phyloP scores from a whole-genome alignment of 2,113 vertebrate species.

The Taurulus bubalis region DNA sequence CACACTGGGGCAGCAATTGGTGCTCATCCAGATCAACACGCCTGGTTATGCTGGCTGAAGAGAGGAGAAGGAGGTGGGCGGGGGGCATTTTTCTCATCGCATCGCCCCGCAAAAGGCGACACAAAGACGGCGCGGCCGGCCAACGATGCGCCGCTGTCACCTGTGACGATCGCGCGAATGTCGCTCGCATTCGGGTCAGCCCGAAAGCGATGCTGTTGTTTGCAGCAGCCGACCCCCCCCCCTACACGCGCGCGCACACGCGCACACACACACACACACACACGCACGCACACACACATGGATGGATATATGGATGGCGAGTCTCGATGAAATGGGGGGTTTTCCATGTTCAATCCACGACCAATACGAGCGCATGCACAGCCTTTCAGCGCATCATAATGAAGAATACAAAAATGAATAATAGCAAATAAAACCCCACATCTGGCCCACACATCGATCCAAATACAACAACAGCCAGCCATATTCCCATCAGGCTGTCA shows the following conservation, averaged over 20 bases:
- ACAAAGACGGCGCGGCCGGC: constrained; percentile 53
- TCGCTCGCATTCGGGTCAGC: constrained; percentile 67
- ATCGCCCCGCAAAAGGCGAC: constrained; percentile 41
- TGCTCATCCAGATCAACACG: constrained; percentile 60
- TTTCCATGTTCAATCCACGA: constrained; percentile 64
- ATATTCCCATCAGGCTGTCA: constrained; percentile 58
- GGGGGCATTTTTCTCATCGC: background rate
- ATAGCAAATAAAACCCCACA: constrained; percentile 32
- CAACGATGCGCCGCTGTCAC: constrained; percentile 53
- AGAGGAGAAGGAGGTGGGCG: background rate
- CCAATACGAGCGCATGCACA: constrained; percentile 57
- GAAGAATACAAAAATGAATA: background rate
- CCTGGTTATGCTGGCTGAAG: constrained; percentile 24
- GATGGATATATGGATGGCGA: constrained; percentile 52
- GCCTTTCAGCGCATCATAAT: constrained; percentile 45
- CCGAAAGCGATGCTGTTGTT: constrained; percentile 51
- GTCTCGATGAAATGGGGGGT: constrained; percentile 41
- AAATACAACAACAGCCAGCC: constrained; percentile 44
- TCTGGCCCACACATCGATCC: constrained; percentile 53
- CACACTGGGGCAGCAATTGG: constrained; percentile 47
- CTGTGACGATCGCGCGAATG: constrained; percentile 35
- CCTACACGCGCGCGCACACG: constrained; percentile 49
- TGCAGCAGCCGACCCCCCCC: constrained; percentile 3
- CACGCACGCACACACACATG: constrained; percentile 49
- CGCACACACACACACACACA: too few relatives aligned